These are phyloP conservation scores for Pristis pectinata DNA, from an alignment of 2,797 vertebrate species.

Conservation along the genomic window DNA sequence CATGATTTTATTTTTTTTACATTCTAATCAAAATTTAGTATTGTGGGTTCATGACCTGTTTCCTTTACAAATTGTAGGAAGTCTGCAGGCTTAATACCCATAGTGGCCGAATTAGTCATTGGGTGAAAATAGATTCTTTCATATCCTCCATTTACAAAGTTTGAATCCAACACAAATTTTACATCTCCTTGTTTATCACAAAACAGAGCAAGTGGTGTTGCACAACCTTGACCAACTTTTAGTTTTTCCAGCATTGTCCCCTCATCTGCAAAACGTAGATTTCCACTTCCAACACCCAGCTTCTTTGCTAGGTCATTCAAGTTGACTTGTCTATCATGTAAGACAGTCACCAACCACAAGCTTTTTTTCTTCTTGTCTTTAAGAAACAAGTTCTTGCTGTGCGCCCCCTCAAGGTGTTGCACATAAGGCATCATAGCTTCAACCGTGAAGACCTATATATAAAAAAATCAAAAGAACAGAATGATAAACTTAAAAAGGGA, in stretches of 20 bases:
- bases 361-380: conserved; percentile 91
- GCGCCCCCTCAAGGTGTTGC: conserved; percentile 67
- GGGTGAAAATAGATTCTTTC: conserved; percentile 79
- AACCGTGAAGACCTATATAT: conserved; percentile 80
- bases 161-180: conserved; percentile 73
- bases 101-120: conserved; percentile 81
- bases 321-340: conserved; percentile 76
- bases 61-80: conserved; percentile 75
- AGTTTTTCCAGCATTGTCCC: conserved; percentile 78
- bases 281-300: conserved; percentile 76
- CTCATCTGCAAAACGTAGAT: conserved; percentile 82
- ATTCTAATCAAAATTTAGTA: conserved; percentile 55
- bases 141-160: conserved; percentile 68
- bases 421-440: conserved; percentile 94
- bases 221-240: conserved; percentile 78
- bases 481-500: background rate
- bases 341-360: conserved; percentile 76
- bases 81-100: conserved; percentile 75
- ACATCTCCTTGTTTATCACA: conserved; percentile 68
- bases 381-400: conserved; percentile 87
- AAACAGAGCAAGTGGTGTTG: conserved; percentile 76
- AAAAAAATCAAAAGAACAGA: background rate
- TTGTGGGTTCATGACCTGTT: conserved; percentile 75
- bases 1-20: background rate
- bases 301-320: conserved; percentile 78